A percentile compares a stretch with the other conserved stretches of the same genome.
These are phyloP conservation scores for Zootermopsis nevadensis DNA, from an alignment of 2,888 invertebrate genomes.

Conservation along the genomic window DNA sequence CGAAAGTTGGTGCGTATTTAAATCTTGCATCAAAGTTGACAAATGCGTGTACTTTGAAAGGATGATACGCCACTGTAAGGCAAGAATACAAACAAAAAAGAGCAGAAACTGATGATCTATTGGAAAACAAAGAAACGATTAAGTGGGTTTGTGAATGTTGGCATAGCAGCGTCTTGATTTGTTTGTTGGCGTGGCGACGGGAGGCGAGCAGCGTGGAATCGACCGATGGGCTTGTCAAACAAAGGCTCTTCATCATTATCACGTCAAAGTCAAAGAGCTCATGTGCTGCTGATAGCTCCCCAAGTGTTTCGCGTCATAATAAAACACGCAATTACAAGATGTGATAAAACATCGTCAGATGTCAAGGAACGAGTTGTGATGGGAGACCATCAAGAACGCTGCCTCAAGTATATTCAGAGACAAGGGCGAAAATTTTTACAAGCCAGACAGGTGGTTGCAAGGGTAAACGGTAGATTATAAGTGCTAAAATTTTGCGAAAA, in stretches of 20 bases:
- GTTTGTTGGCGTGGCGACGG: conserved; percentile 9
- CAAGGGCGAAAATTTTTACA: background rate
- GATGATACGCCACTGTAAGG: background rate
- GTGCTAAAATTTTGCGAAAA: no score
- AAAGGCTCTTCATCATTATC: conserved; percentile 24
- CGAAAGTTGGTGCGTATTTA: no score
- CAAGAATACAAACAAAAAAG: background rate
- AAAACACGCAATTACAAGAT: conserved; percentile 3
- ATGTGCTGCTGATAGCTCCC: background rate
- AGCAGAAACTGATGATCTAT: background rate
- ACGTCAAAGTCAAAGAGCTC: conserved; percentile 20
- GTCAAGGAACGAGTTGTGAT: background rate
- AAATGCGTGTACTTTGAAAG: no score
- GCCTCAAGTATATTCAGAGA: background rate
- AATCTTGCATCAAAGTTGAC: no score
- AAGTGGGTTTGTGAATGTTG: background rate
- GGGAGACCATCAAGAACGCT: background rate
- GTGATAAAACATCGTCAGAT: background rate
- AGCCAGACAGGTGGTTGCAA: background rate
- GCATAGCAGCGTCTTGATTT: conserved; percentile 4
- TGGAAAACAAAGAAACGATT: conserved; percentile 26
- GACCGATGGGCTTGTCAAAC: background rate
- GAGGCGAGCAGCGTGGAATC: background rate
- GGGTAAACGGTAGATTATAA: no score
- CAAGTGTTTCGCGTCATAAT: conserved; percentile 1